phyloP scores from a whole-genome alignment of 2,113 vertebrate species.

The Brachyhypopomus occidentalis region DNA sequence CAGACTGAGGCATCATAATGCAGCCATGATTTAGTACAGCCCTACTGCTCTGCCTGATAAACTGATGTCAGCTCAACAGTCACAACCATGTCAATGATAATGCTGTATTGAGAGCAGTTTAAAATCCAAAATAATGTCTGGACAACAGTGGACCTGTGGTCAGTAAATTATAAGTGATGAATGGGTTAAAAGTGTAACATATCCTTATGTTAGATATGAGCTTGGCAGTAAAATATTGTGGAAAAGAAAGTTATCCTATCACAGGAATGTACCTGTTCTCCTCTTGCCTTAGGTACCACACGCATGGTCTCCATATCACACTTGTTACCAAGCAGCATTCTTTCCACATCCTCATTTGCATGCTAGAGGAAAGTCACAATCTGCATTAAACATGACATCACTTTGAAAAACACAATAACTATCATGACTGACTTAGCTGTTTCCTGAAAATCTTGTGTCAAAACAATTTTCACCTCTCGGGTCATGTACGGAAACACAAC shows the following conservation, averaged over 20 bases:
- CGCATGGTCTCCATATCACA: constrained; percentile 99
- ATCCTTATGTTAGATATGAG: background rate
- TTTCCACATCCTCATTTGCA: constrained; percentile 98
- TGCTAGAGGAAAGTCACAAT: constrained; percentile 75
- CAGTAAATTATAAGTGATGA: too few relatives aligned
- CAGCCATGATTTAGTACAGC: too few relatives aligned
- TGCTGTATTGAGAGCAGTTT: too few relatives aligned
- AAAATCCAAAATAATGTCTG: too few relatives aligned
- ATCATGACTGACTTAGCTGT: too few relatives aligned
- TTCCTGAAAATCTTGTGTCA: background rate
- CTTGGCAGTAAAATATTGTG: background rate
- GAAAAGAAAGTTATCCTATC: background rate
- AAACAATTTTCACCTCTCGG: background rate
- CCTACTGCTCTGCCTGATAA: too few relatives aligned
- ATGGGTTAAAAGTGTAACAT: too few relatives aligned
- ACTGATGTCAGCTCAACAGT: too few relatives aligned
- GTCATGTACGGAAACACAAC: background rate
- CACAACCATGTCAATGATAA: too few relatives aligned
- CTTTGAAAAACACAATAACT: background rate
- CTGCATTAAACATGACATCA: background rate
- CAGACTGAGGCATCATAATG: too few relatives aligned
- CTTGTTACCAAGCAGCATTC: constrained; percentile 99
- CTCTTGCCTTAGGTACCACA: constrained; percentile 95
- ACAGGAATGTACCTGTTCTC: constrained; percentile 88
- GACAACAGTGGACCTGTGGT: too few relatives aligned